Conservation (phyloP, 2,113 vertebrate species). For the Neolamprologus sp. region DNA sequence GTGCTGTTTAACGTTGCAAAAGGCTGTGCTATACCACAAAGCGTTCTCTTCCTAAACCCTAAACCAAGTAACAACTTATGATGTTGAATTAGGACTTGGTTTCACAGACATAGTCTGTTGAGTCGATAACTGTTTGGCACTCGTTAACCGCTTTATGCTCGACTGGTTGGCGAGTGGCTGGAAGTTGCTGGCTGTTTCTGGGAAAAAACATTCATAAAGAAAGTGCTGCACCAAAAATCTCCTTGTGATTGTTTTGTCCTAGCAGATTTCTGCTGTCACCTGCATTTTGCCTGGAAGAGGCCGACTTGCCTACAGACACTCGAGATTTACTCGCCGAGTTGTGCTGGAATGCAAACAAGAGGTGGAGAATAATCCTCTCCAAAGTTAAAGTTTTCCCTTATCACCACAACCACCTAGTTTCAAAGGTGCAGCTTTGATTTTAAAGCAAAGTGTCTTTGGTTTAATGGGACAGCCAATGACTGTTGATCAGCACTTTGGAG, state of each 20-base stretch:
- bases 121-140: background rate
- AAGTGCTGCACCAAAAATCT: background rate
- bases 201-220: background rate
- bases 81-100: background rate
- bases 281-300: background rate
- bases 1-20: background rate
- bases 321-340: fast-evolving
- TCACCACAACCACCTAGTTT: background rate
- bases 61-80: background rate
- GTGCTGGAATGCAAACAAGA: background rate
- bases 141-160: background rate
- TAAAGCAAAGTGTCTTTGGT: background rate
- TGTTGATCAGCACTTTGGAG: fast-evolving
- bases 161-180: background rate
- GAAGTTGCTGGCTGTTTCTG: background rate
- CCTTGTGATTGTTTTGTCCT: background rate
- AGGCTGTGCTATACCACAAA: background rate
- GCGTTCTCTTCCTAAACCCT: background rate
- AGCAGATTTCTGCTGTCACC: background rate
- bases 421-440: background rate
- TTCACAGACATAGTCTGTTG: background rate
- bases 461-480: background rate
- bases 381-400: background rate
- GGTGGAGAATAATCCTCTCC: no score
- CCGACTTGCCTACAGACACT: background rate